Evolutionary conservation across 1,140 invertebrate genomes (phyloP), one percentile per base, ranked within the genome.

Genomic region (Caenorhabditis inopinata): DNA sequence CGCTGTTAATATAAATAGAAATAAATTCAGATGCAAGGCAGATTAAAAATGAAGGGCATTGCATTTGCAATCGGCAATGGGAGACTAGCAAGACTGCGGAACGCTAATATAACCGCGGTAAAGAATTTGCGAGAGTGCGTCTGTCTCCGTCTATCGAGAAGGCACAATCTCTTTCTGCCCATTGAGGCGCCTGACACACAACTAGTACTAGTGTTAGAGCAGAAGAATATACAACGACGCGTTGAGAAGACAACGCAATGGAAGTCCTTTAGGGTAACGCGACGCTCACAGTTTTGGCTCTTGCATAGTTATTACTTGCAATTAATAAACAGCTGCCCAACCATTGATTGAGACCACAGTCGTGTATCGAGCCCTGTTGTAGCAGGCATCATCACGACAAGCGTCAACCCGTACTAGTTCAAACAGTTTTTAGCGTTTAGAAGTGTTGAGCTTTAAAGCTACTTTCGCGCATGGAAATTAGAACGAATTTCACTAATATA

Each of bases 41-140:
- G 14, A 51, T 51, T 23, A 5, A n/a, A 51, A 51, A 51, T 23
- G 48, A 51, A 21, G n/a, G n/a, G 48, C 48, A 51, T 23, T 51
- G 38, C 12, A 21, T n/a, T 12, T 4, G 18, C 21, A 51, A 23
- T 51, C 48, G 48, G 25, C 48, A 5, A n/a, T 21, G 48, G 21
- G 48, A 51, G 25, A 42, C 38, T 7, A 21, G 58, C n/a, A 7
- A 11, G 58, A 5, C 32, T 68, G 58, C n/a, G 29, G 58, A 68
- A 68, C 58, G 58, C 58, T 68, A 2, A 12, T 4, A 38, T 29
- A 21, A 18, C 16, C 38, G 58, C 58, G 58, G 32, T 23, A 42
- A 7, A 68, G 58, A 68, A 68, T 68, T 68, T 68, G 58, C 58
- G 29, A 68, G 58, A 68, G 58, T 32, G 58, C n/a, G 32, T 12